Conservation (phyloP, 2,113 vertebrate genomes). For the Hydrolagus affinis region DNA sequence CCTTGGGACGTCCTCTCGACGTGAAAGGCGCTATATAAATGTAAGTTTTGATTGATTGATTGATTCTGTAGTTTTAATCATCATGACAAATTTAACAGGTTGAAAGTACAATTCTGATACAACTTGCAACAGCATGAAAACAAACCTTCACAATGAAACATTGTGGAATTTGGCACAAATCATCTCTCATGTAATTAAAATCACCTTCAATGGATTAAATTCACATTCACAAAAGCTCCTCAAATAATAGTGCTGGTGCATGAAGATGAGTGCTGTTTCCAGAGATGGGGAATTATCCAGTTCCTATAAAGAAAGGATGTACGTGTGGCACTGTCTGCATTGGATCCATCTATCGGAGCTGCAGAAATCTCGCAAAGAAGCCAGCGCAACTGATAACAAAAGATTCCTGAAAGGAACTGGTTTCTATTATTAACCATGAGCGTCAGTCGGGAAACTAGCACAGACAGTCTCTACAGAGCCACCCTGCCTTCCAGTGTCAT, state of each 20-base stretch:
- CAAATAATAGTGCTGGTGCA: not conserved
- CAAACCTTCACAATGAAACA: not conserved
- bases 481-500: slow-evolving; percentile 45
- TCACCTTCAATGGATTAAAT: not conserved
- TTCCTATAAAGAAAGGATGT: not conserved
- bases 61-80: not conserved
- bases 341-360: not conserved
- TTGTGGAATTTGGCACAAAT: not conserved
- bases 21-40: too few species aligned
- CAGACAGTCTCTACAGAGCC: slow-evolving; percentile 40
- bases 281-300: not conserved
- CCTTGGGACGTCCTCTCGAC: too few species aligned
- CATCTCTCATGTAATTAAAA: not conserved
- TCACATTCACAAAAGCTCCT: not conserved
- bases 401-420: slow-evolving; percentile 32
- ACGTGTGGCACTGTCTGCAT: not conserved
- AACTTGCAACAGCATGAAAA: not conserved
- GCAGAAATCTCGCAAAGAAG: not conserved
- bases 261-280: not conserved
- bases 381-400: slow-evolving; percentile 30
- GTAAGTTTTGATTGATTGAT: not conserved
- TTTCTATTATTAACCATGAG: slow-evolving; percentile 34
- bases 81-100: not conserved
- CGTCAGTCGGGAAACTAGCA: slow-evolving; percentile 34
- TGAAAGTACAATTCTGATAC: not conserved